Evolutionary conservation across 2,113 vertebrate genomes (phyloP).

Genomic region (Pachycephala philippinensis): DNA sequence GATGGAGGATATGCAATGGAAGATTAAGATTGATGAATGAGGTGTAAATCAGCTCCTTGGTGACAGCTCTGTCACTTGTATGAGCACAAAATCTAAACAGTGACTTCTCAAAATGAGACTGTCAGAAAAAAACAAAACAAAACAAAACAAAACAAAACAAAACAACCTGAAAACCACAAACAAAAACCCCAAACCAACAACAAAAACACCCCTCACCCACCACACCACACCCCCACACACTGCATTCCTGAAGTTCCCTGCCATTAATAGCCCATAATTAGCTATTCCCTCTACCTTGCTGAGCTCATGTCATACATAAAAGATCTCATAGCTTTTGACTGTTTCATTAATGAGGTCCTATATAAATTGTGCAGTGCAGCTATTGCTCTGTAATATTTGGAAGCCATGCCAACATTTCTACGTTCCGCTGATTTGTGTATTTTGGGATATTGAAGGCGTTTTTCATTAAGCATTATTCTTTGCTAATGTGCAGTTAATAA

Average conservation of each 20-base stretch:
- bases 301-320: neutral
- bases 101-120: neutral
- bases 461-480: constrained; percentile 40
- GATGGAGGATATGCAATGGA: neutral
- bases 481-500: constrained; percentile 35
- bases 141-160: neutral
- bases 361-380: neutral
- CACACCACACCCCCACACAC: accelerated
- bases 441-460: constrained; percentile 15
- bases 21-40: neutral
- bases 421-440: neutral
- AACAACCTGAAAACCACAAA: neutral
- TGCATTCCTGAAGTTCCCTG: neutral
- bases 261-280: neutral
- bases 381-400: neutral
- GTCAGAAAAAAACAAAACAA: neutral
- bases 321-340: neutral
- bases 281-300: neutral
- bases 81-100: neutral
- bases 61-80: neutral
- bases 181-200: too few species aligned
- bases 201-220: neutral
- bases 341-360: neutral
- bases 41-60: neutral
- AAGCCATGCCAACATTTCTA: neutral